Conservation (phyloP, 1,140 invertebrate species). For the Chelonus insularis region DNA sequence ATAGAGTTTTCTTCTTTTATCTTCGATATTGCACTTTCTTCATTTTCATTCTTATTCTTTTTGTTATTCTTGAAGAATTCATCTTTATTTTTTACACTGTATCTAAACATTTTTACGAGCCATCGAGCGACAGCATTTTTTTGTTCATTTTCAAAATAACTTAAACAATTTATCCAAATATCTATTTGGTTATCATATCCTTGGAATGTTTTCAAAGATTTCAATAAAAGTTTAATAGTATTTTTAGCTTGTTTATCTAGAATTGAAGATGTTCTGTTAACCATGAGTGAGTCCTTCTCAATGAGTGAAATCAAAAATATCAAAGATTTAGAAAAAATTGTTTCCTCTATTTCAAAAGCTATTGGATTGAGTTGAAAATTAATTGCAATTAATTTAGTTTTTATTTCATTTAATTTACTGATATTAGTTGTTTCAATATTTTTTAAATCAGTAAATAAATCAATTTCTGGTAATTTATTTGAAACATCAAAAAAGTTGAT, state of each 20-base stretch:
- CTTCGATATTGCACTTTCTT: background rate
- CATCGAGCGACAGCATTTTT: too few relatives aligned
- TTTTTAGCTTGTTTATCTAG: conserved; percentile 34
- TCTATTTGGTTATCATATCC: conserved; percentile 66
- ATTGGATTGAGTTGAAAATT: conserved; percentile 64
- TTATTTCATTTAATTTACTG: conserved; percentile 57
- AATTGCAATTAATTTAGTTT: conserved; percentile 69
- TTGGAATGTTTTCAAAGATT: conserved; percentile 66
- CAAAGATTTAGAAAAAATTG: conserved; percentile 64
- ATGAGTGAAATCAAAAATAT: conserved; percentile 60
- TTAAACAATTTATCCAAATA: conserved; percentile 66
- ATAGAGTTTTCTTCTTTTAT: conserved; percentile 28
- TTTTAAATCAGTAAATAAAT: conserved; percentile 41
- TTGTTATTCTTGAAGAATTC: conserved; percentile 37
- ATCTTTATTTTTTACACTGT: too few relatives aligned
- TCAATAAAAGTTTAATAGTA: conserved; percentile 62
- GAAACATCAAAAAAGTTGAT: conserved; percentile 33
- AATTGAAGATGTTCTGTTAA: background rate
- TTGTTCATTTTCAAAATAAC: conserved; percentile 42
- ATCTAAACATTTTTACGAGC: too few relatives aligned
- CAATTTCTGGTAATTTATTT: conserved; percentile 23
- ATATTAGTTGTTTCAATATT: conserved; percentile 35
- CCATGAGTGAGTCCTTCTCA: too few relatives aligned
- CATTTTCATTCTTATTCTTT: conserved; percentile 30
- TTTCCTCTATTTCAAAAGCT: conserved; percentile 61